These are phyloP conservation scores for Trichogramma pretiosum DNA, from an alignment of 1,140 invertebrate species.

Conservation along the genomic window DNA sequence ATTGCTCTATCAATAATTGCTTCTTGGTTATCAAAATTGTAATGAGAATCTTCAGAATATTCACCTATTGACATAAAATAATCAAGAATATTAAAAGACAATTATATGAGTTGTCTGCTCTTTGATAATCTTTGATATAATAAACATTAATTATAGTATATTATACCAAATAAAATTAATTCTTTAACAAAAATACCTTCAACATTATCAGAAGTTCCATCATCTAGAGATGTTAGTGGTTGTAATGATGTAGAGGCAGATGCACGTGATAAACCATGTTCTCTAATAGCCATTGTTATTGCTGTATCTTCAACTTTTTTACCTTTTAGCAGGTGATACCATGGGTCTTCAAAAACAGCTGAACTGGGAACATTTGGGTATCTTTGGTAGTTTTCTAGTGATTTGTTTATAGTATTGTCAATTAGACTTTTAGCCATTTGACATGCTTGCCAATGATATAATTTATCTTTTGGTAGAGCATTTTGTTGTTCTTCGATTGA, in stretches of 20 bases:
- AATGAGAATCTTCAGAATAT: conserved; percentile 28
- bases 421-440: conserved; percentile 61
- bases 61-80: conserved; percentile 15
- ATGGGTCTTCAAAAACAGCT: conserved; percentile 36
- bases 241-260: conserved; percentile 42
- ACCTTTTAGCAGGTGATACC: conserved; percentile 48
- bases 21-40: conserved; percentile 35
- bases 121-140: neutral
- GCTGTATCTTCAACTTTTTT: conserved; percentile 46
- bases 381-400: conserved; percentile 55
- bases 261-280: conserved; percentile 34
- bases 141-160: neutral
- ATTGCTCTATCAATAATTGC: conserved; percentile 60
- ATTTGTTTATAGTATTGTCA: conserved; percentile 63
- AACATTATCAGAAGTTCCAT: no score
- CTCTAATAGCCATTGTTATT: conserved; percentile 52
- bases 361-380: conserved; percentile 39
- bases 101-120: neutral
- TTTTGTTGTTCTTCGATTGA: conserved; percentile 26
- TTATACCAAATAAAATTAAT: neutral
- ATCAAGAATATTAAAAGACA: conserved; percentile 3
- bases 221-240: no score
- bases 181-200: no score
- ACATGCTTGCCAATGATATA: conserved; percentile 56
- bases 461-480: conserved; percentile 26